Base-by-base conservation (phyloP, 2,113 vertebrate genomes). In the Taurulus bubalis region DNA sequence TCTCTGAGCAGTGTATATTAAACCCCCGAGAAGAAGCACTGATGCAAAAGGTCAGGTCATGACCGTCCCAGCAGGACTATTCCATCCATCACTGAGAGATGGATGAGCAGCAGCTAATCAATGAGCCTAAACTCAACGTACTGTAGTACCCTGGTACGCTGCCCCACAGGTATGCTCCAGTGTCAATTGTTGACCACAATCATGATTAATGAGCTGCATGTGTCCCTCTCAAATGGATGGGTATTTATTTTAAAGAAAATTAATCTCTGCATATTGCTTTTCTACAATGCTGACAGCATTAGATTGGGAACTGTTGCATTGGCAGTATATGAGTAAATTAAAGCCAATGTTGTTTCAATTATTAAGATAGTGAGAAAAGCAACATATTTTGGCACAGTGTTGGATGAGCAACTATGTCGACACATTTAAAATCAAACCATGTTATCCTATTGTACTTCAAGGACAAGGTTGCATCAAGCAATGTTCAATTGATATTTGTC, bases 21-120 rank as follows among this genome's bases (percentile, higher is more conserved):
- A 90, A 84, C 59, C 59, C 34, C 55, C 3, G 18, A 71, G 76
- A 81, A 80, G 67, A 68, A 84, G 75, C 32, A 30, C 65, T 22
- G 72, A 77, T 85, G 68, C 63, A 76, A 70, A 30, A 87, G 91
- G 86, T 91, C 85, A 70, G 88, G 84, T 80, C 76, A 55, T 30
- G 77, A 76, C 55, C 59, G 40, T 84, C 83, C 80, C 86, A 38
- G 58, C 69, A 87, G 87, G 84, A 85, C 53, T 24, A 70, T 79
- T 80, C 69, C 56, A 72, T 86, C 85, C 56, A 86, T 88, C 84
- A 77, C 71, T 9, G 30, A 70, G 76, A 75, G 82, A 83, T 1
- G 34, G 74, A 80, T 80, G 79, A 79, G 49, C 76, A 24, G 67
- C 63, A 36, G 47, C 30, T 9, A 22, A 90, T 90, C 88, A 92